Conservation (phyloP, 2,888 invertebrate genomes). For the Mythimna loreyi region DNA sequence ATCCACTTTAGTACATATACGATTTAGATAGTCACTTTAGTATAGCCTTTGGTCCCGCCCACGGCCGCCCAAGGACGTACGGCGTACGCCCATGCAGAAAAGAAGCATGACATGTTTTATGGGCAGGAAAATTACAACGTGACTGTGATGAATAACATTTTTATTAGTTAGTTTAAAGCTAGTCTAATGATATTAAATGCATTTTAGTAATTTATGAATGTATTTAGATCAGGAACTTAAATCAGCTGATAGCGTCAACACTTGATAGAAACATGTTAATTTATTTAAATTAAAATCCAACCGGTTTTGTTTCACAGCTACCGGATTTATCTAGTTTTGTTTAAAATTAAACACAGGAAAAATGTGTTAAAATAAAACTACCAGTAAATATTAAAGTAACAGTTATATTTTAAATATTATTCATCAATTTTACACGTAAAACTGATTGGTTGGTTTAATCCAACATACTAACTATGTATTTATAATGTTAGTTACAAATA, state of each 20-base stretch:
- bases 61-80: slow-evolving; percentile 65
- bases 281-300: slow-evolving; percentile 29
- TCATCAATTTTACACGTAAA: neutral
- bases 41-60: slow-evolving; percentile 65
- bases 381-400: neutral
- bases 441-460: slow-evolving; percentile 17
- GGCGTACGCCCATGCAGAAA: slow-evolving; percentile 51
- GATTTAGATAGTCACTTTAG: slow-evolving; percentile 54
- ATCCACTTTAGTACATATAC: slow-evolving; percentile 44
- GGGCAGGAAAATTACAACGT: slow-evolving; percentile 10
- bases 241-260: slow-evolving; percentile 34
- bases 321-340: slow-evolving; percentile 9
- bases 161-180: neutral
- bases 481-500: no score
- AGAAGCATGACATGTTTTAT: slow-evolving; percentile 29
- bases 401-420: neutral
- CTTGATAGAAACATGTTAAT: slow-evolving; percentile 29
- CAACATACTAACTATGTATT: neutral
- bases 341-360: slow-evolving; percentile 2
- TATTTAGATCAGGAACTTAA: slow-evolving; percentile 23
- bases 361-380: neutral
- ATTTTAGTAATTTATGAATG: slow-evolving; percentile 15
- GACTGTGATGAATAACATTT: neutral
- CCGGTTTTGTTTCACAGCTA: slow-evolving; percentile 16
- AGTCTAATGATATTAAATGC: neutral